Conservation (phyloP, 2,113 vertebrate species). For the Podarcis muralis region DNA sequence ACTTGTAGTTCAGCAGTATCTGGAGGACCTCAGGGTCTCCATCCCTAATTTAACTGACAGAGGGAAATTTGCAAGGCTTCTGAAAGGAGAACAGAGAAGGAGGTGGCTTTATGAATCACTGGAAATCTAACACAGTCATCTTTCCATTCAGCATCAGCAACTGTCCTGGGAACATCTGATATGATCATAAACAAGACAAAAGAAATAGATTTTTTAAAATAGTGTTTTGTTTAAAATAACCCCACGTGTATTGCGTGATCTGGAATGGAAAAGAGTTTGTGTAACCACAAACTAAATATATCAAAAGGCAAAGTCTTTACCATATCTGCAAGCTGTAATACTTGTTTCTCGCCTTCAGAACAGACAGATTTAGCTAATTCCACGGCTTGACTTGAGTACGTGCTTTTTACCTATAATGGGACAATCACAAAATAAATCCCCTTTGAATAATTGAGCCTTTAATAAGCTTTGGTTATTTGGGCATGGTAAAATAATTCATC, state of each 20-base stretch:
- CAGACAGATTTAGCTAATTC: neutral
- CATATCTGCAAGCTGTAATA: neutral
- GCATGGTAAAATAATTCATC: neutral
- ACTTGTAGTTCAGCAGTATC: too few relatives aligned
- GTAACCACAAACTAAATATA: neutral
- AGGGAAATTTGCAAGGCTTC: neutral
- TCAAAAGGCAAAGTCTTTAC: neutral
- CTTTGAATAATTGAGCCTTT: neutral
- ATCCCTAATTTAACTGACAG: neutral
- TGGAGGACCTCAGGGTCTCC: too few relatives aligned
- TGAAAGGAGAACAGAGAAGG: neutral
- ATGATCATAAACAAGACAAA: neutral
- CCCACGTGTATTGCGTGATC: neutral
- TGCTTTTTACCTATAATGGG: neutral
- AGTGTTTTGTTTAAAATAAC: neutral
- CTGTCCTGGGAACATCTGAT: neutral
- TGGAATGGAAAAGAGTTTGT: neutral
- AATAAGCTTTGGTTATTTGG: neutral
- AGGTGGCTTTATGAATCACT: constrained; percentile 26
- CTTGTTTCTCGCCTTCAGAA: neutral
- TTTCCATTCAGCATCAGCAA: neutral
- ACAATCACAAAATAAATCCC: neutral
- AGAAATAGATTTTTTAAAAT: neutral
- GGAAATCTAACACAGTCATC: constrained; percentile 26
- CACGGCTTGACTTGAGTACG: neutral